Percentiles rank a stretch among this genome's conserved stretches.
These are phyloP conservation scores for Stichopus horrens DNA, from an alignment of 53 echinoderm and acorn worm genomes.

Conservation along the genomic window DNA sequence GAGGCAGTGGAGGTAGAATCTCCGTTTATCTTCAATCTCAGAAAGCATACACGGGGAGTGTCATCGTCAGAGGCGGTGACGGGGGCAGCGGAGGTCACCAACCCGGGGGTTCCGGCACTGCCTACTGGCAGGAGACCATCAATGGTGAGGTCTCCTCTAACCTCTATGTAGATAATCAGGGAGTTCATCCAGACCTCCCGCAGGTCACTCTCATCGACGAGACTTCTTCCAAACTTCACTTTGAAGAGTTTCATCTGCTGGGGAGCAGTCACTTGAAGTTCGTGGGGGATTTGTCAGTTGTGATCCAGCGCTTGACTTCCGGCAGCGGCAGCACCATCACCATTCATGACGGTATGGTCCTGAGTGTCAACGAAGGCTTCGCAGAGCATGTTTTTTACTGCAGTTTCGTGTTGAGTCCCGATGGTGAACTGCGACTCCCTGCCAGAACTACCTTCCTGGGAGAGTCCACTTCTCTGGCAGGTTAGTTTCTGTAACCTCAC, in stretches of 20 bases:
- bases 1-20: slow-evolving; percentile 89
- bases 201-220: slow-evolving; percentile 69
- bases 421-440: slow-evolving; percentile 82
- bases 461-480: slow-evolving; percentile 70
- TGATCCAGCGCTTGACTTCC: slow-evolving; percentile 35
- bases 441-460: slow-evolving; percentile 77
- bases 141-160: slow-evolving; percentile 54
- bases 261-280: slow-evolving; percentile 64
- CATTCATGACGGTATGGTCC: slow-evolving; percentile 79
- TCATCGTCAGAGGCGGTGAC: slow-evolving; percentile 68
- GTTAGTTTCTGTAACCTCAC: slow-evolving; percentile 34
- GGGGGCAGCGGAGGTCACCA: slow-evolving; percentile 31
- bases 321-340: slow-evolving; percentile 48
- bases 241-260: slow-evolving; percentile 73
- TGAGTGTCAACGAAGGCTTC: slow-evolving; percentile 65
- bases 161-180: slow-evolving; percentile 74
- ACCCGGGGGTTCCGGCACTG: slow-evolving; percentile 80
- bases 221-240: slow-evolving; percentile 60
- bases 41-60: slow-evolving; percentile 64
- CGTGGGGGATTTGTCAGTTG: slow-evolving; percentile 53
- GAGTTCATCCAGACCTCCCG: slow-evolving; percentile 33
- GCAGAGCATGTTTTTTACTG: slow-evolving; percentile 58
- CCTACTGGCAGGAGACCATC: slow-evolving; percentile 46
- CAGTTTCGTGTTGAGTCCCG: slow-evolving; percentile 68
- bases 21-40: slow-evolving; percentile 53